A percentile compares a stretch with the other conserved stretches of the same genome.
Evolutionary conservation across 2,113 vertebrate species (phyloP).

Genomic region (Peucedramus taeniatus): DNA sequence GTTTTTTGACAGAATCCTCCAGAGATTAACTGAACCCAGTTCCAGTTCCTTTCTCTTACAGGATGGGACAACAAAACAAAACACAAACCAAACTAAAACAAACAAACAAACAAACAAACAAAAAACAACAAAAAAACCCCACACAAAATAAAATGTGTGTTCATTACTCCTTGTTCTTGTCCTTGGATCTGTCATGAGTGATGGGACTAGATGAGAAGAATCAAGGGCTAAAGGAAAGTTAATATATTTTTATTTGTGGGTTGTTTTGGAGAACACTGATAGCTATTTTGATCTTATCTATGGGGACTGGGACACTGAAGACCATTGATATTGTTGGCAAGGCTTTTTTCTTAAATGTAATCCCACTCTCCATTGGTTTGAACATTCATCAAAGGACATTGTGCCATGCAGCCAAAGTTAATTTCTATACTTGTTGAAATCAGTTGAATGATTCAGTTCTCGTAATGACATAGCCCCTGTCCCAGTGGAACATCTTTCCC

Average conservation of each 20-base stretch:
- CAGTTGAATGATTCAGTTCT: not conserved
- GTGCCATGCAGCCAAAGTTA: fast-evolving
- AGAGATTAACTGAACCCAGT: not conserved
- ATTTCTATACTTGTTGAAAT: not conserved
- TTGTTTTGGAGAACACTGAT: not conserved
- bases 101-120: too few relatives aligned
- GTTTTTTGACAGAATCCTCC: not conserved
- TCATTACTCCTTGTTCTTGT: not conserved
- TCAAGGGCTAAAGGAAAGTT: not conserved
- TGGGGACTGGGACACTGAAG: not conserved
- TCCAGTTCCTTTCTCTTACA: not conserved
- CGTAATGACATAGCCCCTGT: not conserved
- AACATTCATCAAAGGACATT: not conserved
- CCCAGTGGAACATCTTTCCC: not conserved
- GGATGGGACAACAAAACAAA: not conserved
- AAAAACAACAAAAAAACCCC: not conserved
- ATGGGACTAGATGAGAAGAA: not conserved
- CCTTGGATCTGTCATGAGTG: not conserved
- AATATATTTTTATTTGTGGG: not conserved
- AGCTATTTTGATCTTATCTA: not conserved
- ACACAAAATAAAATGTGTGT: not conserved
- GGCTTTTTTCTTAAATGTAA: not conserved
- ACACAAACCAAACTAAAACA: too few relatives aligned
- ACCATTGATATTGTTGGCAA: not conserved
- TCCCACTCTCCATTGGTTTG: fast-evolving